Evolutionary conservation across 2,888 invertebrate species (phyloP), one percentile per base, ranked within the genome.

Genomic region (Atethmia centrago): DNA sequence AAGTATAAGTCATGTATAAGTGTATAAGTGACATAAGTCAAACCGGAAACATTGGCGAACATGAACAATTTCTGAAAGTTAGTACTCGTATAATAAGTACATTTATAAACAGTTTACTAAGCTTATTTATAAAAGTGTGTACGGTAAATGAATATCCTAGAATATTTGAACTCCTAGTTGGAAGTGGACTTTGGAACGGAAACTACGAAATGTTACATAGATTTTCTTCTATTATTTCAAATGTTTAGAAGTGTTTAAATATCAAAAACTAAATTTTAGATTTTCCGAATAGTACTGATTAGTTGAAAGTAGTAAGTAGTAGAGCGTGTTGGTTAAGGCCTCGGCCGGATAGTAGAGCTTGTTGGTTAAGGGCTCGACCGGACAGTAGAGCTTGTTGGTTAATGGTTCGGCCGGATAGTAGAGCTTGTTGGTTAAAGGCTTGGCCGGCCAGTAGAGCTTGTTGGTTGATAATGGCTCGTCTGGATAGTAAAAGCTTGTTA

Each of bases 201-300:
- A 75, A 42, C n/a, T 61, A 40, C 9, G 59, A 31, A 78, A 31
- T 31, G 31, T 49, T 71, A 62, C 47, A 31, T 7, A 53, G 53
- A 70, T 78, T 47, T 31, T 59, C n/a, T 53, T 77, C 1, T 47
- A 68, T 51, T 36, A 42, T 68, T 77, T 19, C 9, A 77, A 53
- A 77, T 77, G 69, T 77, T 76, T 51, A 3, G n/a, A 74, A 45
- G 19, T 45, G 36, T 51, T 40, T 2, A 28, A 61, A 61, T n/a
- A 28, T 40, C 14, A 73, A 36, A 14, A 76, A 42, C 3, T n/a
- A 36, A 36, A 4, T 49, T 58, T 71, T 49, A 21, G 47, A 45
- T 40, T 28, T 56, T 36, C 8, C 12, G 8, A 40, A 1, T 21
- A 16, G 45, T 31, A n/a, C 67, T 2, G 8, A 3, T 4, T 45